A percentile compares a stretch with the other conserved stretches of the same genome.
phyloP scores from a whole-genome alignment of 2,888 invertebrate genomes.

The Malthinus seriepunctatus region DNA sequence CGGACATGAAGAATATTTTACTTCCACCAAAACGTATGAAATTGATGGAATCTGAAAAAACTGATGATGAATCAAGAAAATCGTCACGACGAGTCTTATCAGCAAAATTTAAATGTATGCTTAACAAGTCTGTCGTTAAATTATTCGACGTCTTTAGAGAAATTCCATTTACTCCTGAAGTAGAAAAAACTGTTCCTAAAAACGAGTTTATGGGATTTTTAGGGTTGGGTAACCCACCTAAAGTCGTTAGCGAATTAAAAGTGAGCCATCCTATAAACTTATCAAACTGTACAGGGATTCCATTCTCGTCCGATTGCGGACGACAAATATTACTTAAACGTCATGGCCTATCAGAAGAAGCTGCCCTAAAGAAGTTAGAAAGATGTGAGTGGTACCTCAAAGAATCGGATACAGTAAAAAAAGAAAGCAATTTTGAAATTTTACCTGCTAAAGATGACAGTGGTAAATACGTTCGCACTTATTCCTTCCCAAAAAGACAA shows the following conservation, averaged over 20 bases:
- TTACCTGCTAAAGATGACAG: constrained; percentile 13
- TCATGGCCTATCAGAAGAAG: constrained; percentile 36
- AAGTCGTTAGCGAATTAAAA: background rate
- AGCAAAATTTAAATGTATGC: constrained; percentile 12
- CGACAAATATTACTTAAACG: constrained; percentile 36
- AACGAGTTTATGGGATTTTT: constrained; percentile 38
- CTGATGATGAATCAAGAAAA: background rate
- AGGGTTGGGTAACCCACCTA: constrained; percentile 21
- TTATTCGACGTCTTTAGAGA: constrained; percentile 28
- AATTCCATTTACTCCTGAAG: constrained; percentile 14
- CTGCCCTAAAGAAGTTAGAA: constrained; percentile 38
- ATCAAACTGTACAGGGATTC: constrained; percentile 36
- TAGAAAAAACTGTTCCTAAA: constrained; percentile 24
- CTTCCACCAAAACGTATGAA: constrained; percentile 11
- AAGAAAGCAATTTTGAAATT: constrained; percentile 7
- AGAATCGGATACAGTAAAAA: constrained; percentile 13
- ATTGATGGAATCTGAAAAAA: background rate
- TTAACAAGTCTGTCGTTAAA: constrained; percentile 20
- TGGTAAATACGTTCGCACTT: constrained; percentile 24
- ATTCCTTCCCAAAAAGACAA: constrained; percentile 39
- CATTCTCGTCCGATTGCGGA: constrained; percentile 47
- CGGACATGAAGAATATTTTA: constrained; percentile 3
- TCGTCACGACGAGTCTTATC: background rate
- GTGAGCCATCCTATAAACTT: constrained; percentile 24
- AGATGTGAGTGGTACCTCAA: constrained; percentile 44